Evolutionary conservation across 1,140 invertebrate species (phyloP), one percentile per base, ranked within the genome.

Genomic region (Charaxes varanes): DNA sequence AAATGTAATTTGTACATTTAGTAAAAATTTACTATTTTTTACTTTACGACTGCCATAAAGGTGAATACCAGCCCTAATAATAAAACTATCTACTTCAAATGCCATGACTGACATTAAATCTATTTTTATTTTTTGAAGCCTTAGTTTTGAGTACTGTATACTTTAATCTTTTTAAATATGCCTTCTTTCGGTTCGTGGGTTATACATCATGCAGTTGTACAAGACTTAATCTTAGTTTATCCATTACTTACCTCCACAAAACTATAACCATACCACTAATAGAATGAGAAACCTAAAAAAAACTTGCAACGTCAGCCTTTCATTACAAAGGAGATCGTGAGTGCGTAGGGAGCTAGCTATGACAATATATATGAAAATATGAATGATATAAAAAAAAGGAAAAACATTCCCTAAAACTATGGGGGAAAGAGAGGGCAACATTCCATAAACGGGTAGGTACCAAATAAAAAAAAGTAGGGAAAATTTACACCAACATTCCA

Each of bases 401-500:
- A 67, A 60, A 50, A 57, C 74, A 78, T 82, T 82, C 73, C 73
- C 73, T 74, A 79, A 44, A 54, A 54, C 71, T 77, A 80, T 53
- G 35, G 61, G 66, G 36, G n/a, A n/a, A n/a, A 11, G 32, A 41
- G 23, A 55, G 73, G 62, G 44, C 44, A 59, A 70, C 77, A 80
- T 79, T 77, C 73, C 50, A 69, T 53, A 46, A 72, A 68, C 63
- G 52, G 33, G 35, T n/a, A n/a, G n/a, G 33, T 45, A 50, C 50
- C 67, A 58, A 22, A 63, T 67, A 65, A 55, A 61, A 63, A 46
- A 47, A 62, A 51, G 34, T 34, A 56, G 71, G 62, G 51, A 70
- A 71, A 78, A 72, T 74, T 70, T 82, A 85, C 82, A 85, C 82
- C 82, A 85, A 85, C 82, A 85, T 85, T 85, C 80, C 82, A 85